Evolutionary conservation across 37 sponge, comb jelly and placozoan species (phyloP).

Genomic region (Tethya wilhelma): DNA sequence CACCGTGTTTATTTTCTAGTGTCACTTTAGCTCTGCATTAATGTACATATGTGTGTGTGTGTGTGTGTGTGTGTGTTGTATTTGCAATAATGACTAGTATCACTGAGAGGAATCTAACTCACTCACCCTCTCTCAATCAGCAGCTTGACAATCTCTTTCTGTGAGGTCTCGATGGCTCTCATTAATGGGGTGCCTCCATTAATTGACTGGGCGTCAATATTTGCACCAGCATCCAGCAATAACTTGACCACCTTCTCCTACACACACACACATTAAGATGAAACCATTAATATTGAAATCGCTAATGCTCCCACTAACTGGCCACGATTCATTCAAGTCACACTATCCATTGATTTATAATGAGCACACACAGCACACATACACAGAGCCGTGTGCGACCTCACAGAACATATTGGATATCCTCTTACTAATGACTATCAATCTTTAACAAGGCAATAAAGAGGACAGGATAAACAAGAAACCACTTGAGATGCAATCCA

Average conservation of each 20-base stretch:
- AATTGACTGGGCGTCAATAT: constrained; percentile 86
- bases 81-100: neutral
- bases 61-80: neutral
- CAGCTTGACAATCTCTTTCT: constrained; percentile 74
- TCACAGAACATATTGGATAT: too few species aligned
- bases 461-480: too few species aligned
- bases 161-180: constrained; percentile 94
- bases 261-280: neutral
- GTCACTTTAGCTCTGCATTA: constrained; percentile 66
- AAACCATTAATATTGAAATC: too few species aligned
- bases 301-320: too few species aligned
- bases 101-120: neutral
- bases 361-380: neutral
- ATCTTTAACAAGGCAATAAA: too few species aligned
- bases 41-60: constrained; percentile 11
- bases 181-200: constrained; percentile 98
- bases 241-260: constrained; percentile 71
- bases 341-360: too few species aligned
- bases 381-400: too few species aligned
- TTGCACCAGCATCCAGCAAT: constrained; percentile 77
- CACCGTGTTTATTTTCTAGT: constrained; percentile 73
- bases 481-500: too few species aligned
- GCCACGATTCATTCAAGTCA: too few species aligned
- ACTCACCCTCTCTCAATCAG: constrained; percentile 86
- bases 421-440: too few species aligned